These are phyloP conservation scores for Meandrina meandrites DNA, from an alignment of 92 coral and sea anemone genomes.

Conservation along the genomic window DNA sequence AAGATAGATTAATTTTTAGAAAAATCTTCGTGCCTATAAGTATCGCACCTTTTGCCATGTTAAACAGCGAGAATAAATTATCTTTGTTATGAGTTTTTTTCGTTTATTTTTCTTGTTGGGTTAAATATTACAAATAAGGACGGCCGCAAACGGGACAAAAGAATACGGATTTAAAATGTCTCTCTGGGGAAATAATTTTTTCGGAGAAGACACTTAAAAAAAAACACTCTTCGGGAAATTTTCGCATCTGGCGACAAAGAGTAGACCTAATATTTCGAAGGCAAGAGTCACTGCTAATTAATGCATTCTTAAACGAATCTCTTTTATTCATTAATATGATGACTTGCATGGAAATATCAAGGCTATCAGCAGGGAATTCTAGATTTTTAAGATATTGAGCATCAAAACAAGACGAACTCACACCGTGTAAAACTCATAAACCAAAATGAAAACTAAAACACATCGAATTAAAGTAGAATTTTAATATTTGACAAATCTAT, in stretches of 20 bases:
- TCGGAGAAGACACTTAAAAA: not conserved
- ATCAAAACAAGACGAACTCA: slow-evolving; percentile 12
- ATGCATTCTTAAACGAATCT: not conserved
- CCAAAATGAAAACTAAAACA: not conserved
- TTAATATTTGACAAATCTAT: not conserved
- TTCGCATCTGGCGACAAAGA: not conserved
- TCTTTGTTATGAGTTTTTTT: not conserved
- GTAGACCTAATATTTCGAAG: not conserved
- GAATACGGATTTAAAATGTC: not conserved
- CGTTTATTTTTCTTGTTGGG: not conserved
- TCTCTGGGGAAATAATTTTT: not conserved
- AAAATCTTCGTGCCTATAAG: not conserved
- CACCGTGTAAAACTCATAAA: not conserved
- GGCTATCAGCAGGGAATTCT: slow-evolving; percentile 15
- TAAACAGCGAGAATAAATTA: not conserved
- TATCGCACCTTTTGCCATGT: not conserved
- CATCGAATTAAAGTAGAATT: not conserved
- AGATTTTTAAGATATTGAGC: not conserved
- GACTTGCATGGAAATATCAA: slow-evolving; percentile 5
- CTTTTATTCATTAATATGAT: not conserved
- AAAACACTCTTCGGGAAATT: not conserved
- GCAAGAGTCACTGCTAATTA: not conserved
- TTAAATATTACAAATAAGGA: not conserved
- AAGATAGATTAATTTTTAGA: not conserved
- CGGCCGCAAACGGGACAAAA: not conserved